Conservation (phyloP, 1,140 invertebrate genomes). For the Batillaria attramentaria region DNA sequence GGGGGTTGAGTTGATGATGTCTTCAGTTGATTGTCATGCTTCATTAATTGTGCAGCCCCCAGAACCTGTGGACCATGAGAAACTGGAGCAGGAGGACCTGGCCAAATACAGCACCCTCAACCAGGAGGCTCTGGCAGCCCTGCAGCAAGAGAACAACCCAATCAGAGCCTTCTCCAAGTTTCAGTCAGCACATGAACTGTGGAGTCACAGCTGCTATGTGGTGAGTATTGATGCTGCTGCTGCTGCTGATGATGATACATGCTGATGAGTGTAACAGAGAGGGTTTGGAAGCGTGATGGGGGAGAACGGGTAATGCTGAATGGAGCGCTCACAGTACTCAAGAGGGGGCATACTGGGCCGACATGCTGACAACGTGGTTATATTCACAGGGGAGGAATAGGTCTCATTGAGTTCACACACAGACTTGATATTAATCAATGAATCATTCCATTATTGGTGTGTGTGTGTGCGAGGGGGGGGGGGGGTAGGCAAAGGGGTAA, state of each 20-base stretch:
- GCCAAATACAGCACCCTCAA: not conserved
- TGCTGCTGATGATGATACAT: not conserved
- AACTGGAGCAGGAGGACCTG: not conserved
- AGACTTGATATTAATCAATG: too few species aligned
- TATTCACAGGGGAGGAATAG: not conserved
- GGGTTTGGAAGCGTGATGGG: not conserved
- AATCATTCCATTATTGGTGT: too few species aligned
- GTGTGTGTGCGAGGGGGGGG: too few species aligned
- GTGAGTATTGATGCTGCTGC: not conserved
- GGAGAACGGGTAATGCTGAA: not conserved
- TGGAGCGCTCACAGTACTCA: not conserved
- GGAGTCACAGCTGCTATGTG: not conserved
- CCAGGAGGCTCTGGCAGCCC: not conserved
- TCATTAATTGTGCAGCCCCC: not conserved
- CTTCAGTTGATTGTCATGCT: not conserved
- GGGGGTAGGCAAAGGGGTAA: too few species aligned
- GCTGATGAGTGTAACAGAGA: not conserved
- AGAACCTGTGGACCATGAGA: not conserved
- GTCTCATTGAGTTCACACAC: too few species aligned
- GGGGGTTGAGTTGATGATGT: too few species aligned
- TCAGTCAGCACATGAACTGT: not conserved
- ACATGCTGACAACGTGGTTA: not conserved
- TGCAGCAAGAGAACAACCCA: not conserved
- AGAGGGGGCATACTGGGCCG: not conserved
- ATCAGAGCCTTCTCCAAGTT: constrained; percentile 9